A percentile compares a stretch with the other conserved stretches of the same genome.
Evolutionary conservation across 2,113 vertebrate species (phyloP).

Genomic region (Sclerurus mexicanus): DNA sequence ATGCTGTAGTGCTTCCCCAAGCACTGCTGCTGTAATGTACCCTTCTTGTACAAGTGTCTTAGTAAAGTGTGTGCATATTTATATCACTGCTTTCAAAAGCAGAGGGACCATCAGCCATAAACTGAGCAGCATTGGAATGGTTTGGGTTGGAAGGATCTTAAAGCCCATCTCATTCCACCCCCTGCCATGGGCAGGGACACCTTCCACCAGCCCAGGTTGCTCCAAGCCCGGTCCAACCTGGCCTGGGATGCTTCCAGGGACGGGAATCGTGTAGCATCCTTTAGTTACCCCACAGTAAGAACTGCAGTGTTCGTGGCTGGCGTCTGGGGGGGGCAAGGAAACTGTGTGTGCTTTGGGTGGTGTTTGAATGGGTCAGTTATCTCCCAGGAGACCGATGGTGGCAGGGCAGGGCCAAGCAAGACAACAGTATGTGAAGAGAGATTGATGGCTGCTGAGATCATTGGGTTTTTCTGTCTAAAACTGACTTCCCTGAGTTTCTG

Average conservation of each 20-base stretch:
- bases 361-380: background rate
- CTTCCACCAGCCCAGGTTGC: background rate
- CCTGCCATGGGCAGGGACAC: background rate
- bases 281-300: background rate
- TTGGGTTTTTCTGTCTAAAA: slow-evolving; percentile 13
- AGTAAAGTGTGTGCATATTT: background rate
- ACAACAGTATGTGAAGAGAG: background rate
- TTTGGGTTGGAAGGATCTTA: background rate
- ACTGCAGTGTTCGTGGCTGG: background rate
- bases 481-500: background rate
- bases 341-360: background rate
- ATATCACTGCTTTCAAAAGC: background rate
- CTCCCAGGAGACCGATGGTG: background rate
- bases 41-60: background rate
- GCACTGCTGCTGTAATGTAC: background rate
- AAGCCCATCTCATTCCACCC: background rate
- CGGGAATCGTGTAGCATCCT: background rate
- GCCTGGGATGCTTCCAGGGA: background rate
- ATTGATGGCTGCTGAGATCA: background rate
- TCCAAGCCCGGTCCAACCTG: background rate
- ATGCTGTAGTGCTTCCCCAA: background rate
- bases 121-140: background rate
- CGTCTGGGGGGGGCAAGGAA: background rate
- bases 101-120: background rate
- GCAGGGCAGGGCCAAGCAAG: background rate